These are phyloP conservation scores for Pseudachorutes palmiensis DNA, from an alignment of 1,140 invertebrate species.

Conservation along the genomic window DNA sequence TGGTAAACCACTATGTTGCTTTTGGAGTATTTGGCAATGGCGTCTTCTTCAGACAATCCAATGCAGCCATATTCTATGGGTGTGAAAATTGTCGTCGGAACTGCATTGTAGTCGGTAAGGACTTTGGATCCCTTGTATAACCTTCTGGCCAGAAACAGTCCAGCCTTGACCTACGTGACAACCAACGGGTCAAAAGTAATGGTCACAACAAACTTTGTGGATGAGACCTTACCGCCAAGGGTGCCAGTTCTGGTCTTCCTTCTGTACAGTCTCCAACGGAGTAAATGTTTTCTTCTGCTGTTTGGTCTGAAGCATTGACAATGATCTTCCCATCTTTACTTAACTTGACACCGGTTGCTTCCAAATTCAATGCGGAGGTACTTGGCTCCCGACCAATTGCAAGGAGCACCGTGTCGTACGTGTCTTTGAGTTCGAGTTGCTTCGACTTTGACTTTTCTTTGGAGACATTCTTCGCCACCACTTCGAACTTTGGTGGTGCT, in stretches of 20 bases:
- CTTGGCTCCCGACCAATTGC: constrained; percentile 64
- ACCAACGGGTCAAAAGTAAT: neutral
- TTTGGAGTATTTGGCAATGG: constrained; percentile 50
- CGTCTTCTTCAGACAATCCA: constrained; percentile 85
- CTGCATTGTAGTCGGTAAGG: constrained; percentile 70
- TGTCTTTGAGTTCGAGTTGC: constrained; percentile 40
- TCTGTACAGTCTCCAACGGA: constrained; percentile 40
- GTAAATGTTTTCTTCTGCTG: constrained; percentile 51
- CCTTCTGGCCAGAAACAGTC: neutral
- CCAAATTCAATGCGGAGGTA: constrained; percentile 57
- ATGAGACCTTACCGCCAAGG: constrained; percentile 51
- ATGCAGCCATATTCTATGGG: constrained; percentile 92
- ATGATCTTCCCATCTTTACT: constrained; percentile 46
- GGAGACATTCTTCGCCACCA: neutral
- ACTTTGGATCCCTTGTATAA: neutral
- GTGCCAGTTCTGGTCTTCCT: constrained; percentile 44
- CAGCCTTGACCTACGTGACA: constrained; percentile 42
- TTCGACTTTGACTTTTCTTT: neutral
- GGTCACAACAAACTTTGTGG: neutral
- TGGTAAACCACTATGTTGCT: constrained; percentile 66
- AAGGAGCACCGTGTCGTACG: constrained; percentile 73
- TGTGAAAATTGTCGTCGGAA: constrained; percentile 94
- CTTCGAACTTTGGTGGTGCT: neutral
- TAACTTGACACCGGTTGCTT: neutral
- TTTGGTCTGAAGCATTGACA: constrained; percentile 47